Percentiles rank a stretch among this genome's conserved stretches.
phyloP scores from a whole-genome alignment of 2,888 invertebrate genomes.

The Hofmannophila pseudospretella region DNA sequence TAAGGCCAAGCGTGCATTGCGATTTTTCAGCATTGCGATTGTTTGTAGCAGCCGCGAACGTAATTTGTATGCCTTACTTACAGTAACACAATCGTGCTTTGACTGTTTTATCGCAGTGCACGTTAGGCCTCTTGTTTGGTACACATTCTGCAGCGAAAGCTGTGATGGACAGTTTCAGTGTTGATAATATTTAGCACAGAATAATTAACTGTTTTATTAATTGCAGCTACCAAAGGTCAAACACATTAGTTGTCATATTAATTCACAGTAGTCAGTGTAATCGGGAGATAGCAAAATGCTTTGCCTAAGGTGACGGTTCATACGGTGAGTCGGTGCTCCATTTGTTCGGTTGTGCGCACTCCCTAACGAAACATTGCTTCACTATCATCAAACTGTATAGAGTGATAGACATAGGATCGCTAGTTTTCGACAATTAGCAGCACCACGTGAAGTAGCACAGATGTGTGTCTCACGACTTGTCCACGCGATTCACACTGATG shows the following conservation, averaged over 20 bases:
- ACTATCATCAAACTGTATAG: conserved; percentile 14
- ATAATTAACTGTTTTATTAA: too few relatives aligned
- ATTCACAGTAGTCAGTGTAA: too few relatives aligned
- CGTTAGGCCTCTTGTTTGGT: neutral
- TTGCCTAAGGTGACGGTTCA: neutral
- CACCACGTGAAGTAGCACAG: conserved; percentile 26
- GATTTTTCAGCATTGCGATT: conserved; percentile 9
- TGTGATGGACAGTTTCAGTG: too few relatives aligned
- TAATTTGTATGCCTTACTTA: neutral
- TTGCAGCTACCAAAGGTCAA: too few relatives aligned
- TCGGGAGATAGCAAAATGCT: neutral
- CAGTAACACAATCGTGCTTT: neutral
- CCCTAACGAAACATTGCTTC: conserved; percentile 9
- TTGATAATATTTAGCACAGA: too few relatives aligned
- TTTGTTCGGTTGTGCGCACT: conserved; percentile 10
- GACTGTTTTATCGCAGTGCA: neutral
- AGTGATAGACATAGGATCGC: conserved; percentile 22
- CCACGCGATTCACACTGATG: neutral
- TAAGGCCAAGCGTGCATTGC: conserved; percentile 5
- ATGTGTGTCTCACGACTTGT: conserved; percentile 4
- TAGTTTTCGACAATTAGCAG: conserved; percentile 26
- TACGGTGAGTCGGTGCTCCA: neutral
- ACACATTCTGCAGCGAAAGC: neutral
- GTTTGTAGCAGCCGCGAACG: conserved; percentile 9
- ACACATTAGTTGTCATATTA: too few relatives aligned